Percentiles rank a stretch among this genome's conserved stretches.
Evolutionary conservation across 2,888 invertebrate genomes (phyloP).

Genomic region (Emmelina monodactyla): DNA sequence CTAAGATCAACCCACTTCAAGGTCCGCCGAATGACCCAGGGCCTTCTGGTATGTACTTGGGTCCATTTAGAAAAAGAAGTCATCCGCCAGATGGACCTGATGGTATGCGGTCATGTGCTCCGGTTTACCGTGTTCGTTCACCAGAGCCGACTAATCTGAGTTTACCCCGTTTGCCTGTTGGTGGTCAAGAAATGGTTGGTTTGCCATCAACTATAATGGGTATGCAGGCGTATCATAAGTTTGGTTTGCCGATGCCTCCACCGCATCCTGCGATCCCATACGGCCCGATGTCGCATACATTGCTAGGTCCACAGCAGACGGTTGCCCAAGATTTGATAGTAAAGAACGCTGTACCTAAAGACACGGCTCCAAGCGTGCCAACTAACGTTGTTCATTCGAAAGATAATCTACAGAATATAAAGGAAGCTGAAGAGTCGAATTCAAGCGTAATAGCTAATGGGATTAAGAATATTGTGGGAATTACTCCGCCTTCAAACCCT

Average conservation of each 20-base stretch:
- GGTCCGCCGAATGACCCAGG: constrained; percentile 54
- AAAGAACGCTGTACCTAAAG: constrained; percentile 60
- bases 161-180: constrained; percentile 45
- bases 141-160: constrained; percentile 60
- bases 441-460: constrained; percentile 51
- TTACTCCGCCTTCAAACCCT: constrained; percentile 49
- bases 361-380: constrained; percentile 40
- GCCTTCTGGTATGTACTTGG: constrained; percentile 52
- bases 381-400: constrained; percentile 46
- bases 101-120: constrained; percentile 42
- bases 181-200: constrained; percentile 39
- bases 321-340: constrained; percentile 61
- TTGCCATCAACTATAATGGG: constrained; percentile 46
- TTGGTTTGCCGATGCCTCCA: constrained; percentile 53
- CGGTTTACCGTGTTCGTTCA: constrained; percentile 48
- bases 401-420: constrained; percentile 28
- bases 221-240: constrained; percentile 58
- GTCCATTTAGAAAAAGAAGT: constrained; percentile 64
- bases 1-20: constrained; percentile 44
- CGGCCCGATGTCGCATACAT: constrained; percentile 40
- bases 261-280: constrained; percentile 53
- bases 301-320: constrained; percentile 56
- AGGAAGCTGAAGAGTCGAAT: constrained; percentile 33
- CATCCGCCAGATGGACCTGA: constrained; percentile 62
- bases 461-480: constrained; percentile 60